phyloP scores from a whole-genome alignment of 2,113 vertebrate species.

The Oryzias celebensis region DNA sequence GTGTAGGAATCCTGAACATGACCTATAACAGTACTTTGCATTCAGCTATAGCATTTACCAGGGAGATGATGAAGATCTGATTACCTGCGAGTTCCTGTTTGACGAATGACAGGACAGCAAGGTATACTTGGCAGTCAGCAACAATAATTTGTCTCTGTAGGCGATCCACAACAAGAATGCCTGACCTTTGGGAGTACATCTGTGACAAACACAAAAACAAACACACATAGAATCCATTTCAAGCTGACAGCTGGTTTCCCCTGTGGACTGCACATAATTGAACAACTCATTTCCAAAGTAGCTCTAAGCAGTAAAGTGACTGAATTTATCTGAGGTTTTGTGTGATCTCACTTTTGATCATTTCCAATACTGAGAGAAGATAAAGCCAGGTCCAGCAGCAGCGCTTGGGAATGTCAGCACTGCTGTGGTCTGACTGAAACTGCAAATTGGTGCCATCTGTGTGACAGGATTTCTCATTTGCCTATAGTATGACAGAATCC shows the following conservation, averaged over 20 bases:
- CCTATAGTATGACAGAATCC: background rate
- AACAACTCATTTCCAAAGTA: slow-evolving; percentile 11
- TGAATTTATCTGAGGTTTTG: slow-evolving; percentile 17
- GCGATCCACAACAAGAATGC: slow-evolving; percentile 86
- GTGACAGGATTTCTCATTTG: background rate
- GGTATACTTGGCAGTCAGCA: slow-evolving; percentile 96
- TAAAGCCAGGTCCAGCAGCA: slow-evolving; percentile 1
- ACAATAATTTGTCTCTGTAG: slow-evolving; percentile 97
- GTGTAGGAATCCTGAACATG: too few species aligned
- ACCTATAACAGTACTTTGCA: too few species aligned
- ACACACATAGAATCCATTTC: background rate
- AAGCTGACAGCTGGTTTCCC: background rate
- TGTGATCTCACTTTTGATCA: slow-evolving; percentile 57
- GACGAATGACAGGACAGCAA: slow-evolving; percentile 95
- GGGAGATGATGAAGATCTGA: background rate
- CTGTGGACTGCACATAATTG: background rate
- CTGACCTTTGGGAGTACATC: slow-evolving; percentile 89
- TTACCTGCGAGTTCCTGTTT: slow-evolving; percentile 97
- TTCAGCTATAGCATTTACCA: background rate
- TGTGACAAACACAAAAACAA: slow-evolving; percentile 53
- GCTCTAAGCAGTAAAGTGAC: background rate
- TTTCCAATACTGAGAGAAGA: slow-evolving; percentile 10
- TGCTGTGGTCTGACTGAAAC: slow-evolving; percentile 3
- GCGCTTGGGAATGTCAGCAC: slow-evolving; percentile 11
- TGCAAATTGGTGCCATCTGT: background rate